Base-by-base conservation (phyloP, 2,113 vertebrate species). In the Chionomys nivalis region DNA sequence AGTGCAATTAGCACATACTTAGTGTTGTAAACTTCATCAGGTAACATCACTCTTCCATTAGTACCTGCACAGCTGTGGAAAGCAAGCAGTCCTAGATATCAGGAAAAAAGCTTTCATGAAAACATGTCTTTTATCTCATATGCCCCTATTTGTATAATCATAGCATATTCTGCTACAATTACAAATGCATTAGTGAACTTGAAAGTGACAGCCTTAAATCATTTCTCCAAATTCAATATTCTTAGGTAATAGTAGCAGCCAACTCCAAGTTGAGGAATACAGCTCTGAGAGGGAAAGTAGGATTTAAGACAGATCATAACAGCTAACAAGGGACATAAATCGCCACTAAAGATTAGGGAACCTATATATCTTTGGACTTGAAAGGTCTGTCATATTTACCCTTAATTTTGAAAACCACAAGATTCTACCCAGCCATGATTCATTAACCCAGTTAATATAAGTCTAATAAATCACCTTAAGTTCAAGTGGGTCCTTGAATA, bases 381-480 rank as follows among this genome's bases (percentile, higher is more conserved):
- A 97, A 63, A 94, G 77, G 52, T 96, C 75, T 94, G 87, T 96
- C 82, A 97, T 95, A 93, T 95, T 97, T 97, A 97, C 61, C 33
- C 42, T 97, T 97, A 97, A 95, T 89, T 96, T 94, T 94, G 77
- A 97, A 95, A 78, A 91, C 85, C 86, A 87, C 42, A 55, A 28
- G 31, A 91, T 66, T 95, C 61, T 88, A 78, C 31, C 86, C 95
- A 91, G 49, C 72, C 7, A 42, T 94, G 96, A 97, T 97, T 98
- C 93, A 97, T 97, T 92, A 98, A 87, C 96, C 61, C 2, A 42
- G 91, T 89, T 94, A 94, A 89, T 92, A 85, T 83, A 94, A 94
- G 70, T 93, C 47, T 65, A 93, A 98, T 97, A 97, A 95, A 97
- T 98, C 92, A 96, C 52, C 33, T 94, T 68, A 96, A 88, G 73